These are phyloP conservation scores for Pomatostomus ruficeps DNA, from an alignment of 2,113 vertebrate genomes.

Conservation along the genomic window DNA sequence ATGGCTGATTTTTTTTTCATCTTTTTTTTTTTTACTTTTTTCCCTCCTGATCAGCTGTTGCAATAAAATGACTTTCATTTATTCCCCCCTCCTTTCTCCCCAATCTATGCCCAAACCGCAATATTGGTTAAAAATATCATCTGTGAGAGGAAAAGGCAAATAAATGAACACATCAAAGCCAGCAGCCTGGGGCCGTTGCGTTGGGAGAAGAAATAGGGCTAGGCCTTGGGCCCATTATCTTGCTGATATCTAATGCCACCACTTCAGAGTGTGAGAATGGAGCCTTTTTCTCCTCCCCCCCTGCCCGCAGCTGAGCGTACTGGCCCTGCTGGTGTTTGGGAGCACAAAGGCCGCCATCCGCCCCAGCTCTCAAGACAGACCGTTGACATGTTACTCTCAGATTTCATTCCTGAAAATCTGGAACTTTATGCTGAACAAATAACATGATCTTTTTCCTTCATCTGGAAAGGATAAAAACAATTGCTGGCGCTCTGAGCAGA, in stretches of 20 bases:
- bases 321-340: conserved; percentile 67
- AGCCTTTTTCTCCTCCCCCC: conserved; percentile 49
- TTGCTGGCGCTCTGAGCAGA: conserved; percentile 60
- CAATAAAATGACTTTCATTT: background rate
- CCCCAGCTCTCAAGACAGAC: conserved; percentile 59
- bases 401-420: conserved; percentile 78
- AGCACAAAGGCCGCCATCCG: conserved; percentile 74
- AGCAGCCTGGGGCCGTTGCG: conserved; percentile 54
- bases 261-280: conserved; percentile 70
- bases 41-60: background rate
- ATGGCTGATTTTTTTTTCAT: background rate
- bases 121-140: conserved; percentile 65
- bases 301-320: conserved; percentile 43
- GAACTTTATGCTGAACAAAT: conserved; percentile 70
- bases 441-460: conserved; percentile 70
- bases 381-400: conserved; percentile 67
- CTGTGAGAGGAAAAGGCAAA: conserved; percentile 57
- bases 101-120: background rate
- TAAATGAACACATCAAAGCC: conserved; percentile 69
- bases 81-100: background rate
- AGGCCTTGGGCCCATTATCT: conserved; percentile 68
- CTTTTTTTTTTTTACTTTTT: background rate
- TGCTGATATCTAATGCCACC: conserved; percentile 72
- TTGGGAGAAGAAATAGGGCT: conserved; percentile 54
- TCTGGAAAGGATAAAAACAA: conserved; percentile 66